Percentiles rank a stretch among this genome's conserved stretches.
phyloP scores from a whole-genome alignment of 2,888 invertebrate genomes.

The Caenorhabditis sp. region DNA sequence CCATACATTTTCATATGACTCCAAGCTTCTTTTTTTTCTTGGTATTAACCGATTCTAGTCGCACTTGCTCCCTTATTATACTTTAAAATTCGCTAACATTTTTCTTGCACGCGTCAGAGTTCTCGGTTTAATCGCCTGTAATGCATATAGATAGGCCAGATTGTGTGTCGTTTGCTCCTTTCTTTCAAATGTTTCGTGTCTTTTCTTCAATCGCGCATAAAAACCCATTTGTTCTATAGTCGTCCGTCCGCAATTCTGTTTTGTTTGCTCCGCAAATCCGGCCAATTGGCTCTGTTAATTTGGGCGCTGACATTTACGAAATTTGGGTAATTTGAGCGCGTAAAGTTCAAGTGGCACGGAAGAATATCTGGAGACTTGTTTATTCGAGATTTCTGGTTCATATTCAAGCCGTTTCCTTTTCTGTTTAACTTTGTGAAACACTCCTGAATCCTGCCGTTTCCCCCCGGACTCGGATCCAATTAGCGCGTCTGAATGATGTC shows the following conservation, averaged over 20 bases:
- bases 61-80: constrained; percentile 7
- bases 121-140: too few species aligned
- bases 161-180: neutral
- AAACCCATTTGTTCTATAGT: neutral
- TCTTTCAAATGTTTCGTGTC: neutral
- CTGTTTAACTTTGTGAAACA: neutral
- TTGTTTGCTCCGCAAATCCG: neutral
- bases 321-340: constrained; percentile 24
- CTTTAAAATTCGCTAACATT: too few species aligned
- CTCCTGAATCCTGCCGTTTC: too few species aligned
- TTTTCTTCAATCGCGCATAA: neutral
- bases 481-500: too few species aligned
- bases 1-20: neutral
- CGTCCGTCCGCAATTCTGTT: neutral
- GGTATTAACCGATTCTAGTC: constrained; percentile 23
- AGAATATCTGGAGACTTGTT: neutral
- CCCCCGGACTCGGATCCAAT: too few species aligned
- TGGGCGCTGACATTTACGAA: constrained; percentile 25
- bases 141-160: too few species aligned
- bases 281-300: constrained; percentile 19
- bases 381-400: neutral
- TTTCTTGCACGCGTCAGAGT: too few species aligned
- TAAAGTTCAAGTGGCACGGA: constrained; percentile 27
- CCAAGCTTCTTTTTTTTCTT: neutral
- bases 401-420: neutral